Percentiles rank a stretch among this genome's conserved stretches.
Conservation (phyloP, 2,888 invertebrate genomes). For the Quadroppia sp. region DNA sequence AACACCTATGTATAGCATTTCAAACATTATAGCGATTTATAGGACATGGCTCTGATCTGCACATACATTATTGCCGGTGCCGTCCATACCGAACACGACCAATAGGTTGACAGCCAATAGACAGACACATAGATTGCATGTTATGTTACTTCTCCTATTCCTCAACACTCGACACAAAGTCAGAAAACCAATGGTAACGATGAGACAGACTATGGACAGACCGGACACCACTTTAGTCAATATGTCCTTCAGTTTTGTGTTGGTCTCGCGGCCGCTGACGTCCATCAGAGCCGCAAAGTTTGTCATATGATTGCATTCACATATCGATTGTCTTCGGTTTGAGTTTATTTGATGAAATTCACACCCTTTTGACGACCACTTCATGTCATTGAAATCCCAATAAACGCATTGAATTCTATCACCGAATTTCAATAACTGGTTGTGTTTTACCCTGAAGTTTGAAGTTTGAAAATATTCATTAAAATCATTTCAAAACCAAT, state of each 20-base stretch:
- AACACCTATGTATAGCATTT: conserved; percentile 22
- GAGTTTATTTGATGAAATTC: conserved; percentile 37
- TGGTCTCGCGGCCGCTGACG: conserved; percentile 42
- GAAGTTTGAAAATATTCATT: too few relatives aligned
- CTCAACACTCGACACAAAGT: conserved; percentile 42
- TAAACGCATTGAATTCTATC: conserved; percentile 33
- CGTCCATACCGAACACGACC: conserved; percentile 41
- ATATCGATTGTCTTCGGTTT: conserved; percentile 48
- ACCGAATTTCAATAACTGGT: background rate
- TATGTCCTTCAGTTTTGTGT: conserved; percentile 30
- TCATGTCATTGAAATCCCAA: conserved; percentile 36
- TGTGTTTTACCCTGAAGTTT: conserved; percentile 13
- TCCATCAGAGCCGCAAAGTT: conserved; percentile 49
- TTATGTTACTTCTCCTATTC: conserved; percentile 44
- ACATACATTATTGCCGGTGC: conserved; percentile 34
- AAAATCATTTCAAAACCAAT: too few relatives aligned
- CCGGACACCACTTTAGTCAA: conserved; percentile 41
- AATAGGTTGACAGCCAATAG: conserved; percentile 44
- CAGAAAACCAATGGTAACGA: conserved; percentile 44
- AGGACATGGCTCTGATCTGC: background rate
- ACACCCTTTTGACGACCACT: conserved; percentile 48
- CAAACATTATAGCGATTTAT: background rate
- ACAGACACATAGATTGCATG: conserved; percentile 44
- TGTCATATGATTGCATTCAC: conserved; percentile 48
- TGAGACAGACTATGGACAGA: conserved; percentile 42